A percentile compares a stretch with the other conserved stretches of the same genome.
phyloP scores from a whole-genome alignment of 2,888 invertebrate species.

The Agrochola litura region DNA sequence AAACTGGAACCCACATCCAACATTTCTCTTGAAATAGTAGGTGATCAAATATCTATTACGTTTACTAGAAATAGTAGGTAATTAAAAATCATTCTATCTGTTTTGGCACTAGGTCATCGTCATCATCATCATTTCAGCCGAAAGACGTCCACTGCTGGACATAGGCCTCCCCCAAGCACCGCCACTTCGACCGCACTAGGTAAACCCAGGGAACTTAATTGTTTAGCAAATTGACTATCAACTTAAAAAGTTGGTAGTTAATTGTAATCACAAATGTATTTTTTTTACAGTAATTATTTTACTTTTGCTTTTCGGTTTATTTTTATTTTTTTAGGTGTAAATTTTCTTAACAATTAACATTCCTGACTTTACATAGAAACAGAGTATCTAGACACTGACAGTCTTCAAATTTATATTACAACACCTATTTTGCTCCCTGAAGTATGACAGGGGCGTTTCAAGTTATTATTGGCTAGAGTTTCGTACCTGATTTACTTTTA shows the following conservation, averaged over 20 bases:
- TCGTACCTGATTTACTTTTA: constrained; percentile 40
- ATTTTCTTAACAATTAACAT: neutral
- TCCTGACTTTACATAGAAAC: neutral
- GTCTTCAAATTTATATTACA: constrained; percentile 6
- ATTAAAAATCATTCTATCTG: neutral
- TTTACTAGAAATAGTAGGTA: neutral
- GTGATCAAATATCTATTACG: neutral
- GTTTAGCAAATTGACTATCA: neutral
- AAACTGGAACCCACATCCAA: neutral
- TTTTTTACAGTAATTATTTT: too few relatives aligned
- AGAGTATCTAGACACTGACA: neutral
- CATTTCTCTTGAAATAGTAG: too few relatives aligned
- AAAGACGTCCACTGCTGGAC: too few relatives aligned
- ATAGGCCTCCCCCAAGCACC: too few relatives aligned
- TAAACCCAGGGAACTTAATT: neutral
- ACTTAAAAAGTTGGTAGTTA: neutral
- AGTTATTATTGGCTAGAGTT: constrained; percentile 30
- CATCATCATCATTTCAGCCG: too few relatives aligned
- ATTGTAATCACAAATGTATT: neutral
- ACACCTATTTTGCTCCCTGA: neutral
- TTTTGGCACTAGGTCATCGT: neutral
- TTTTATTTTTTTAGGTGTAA: too few relatives aligned
- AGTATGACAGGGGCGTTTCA: neutral
- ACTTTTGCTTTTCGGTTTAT: too few relatives aligned
- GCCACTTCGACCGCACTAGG: too few relatives aligned